Evolutionary conservation across 2,113 vertebrate species (phyloP), one percentile per base, ranked within the genome.

Genomic region (Upupa epops): DNA sequence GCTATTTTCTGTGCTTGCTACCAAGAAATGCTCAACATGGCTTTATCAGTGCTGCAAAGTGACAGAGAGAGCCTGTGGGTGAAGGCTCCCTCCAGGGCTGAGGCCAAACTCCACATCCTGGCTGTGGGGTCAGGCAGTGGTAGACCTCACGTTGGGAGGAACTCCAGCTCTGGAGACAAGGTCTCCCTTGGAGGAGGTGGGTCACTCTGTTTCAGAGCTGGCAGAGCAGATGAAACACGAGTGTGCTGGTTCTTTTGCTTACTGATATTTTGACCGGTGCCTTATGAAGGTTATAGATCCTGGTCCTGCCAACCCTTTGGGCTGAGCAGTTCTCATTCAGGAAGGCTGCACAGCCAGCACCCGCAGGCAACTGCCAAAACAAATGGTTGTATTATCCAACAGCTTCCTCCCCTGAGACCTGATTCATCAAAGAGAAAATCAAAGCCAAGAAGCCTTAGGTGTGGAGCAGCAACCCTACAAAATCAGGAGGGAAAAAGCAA

Each of bases 281-380:
- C 81, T 81, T 28, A 54, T n/a, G 22, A 22, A 65, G 65, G 74
- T 32, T 60, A 42, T 42, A 64, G 56, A 25, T 11, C n/a, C 14
- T 45, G 69, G 60, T 22, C 45, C 59, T 12, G 58, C 15, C 12
- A 3, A 34, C 29, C 16, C 54, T 34, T 63, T 64, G 86, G 68
- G 81, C 75, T 22, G 34, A 58, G 87, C 73, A 18, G 42, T 15
- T 84, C 69, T 21, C 73, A 7, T 37, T 52, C 87, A 90, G 89
- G 89, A 89, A 90, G 46, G 55, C 76, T 14, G 13, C 42, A 88
- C 69, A 37, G 58, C 76, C 29, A 0, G 51, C 80, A 70, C 89
- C 72, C 4, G 36, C 69, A 22, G 48, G 42, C 78, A 46, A 24
- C 48, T 58, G 92, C 92, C 95, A 96, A 90, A 92, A 86, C 84